Evolutionary conservation across 2,113 vertebrate species (phyloP).

Genomic region (Cromileptes altivelis): DNA sequence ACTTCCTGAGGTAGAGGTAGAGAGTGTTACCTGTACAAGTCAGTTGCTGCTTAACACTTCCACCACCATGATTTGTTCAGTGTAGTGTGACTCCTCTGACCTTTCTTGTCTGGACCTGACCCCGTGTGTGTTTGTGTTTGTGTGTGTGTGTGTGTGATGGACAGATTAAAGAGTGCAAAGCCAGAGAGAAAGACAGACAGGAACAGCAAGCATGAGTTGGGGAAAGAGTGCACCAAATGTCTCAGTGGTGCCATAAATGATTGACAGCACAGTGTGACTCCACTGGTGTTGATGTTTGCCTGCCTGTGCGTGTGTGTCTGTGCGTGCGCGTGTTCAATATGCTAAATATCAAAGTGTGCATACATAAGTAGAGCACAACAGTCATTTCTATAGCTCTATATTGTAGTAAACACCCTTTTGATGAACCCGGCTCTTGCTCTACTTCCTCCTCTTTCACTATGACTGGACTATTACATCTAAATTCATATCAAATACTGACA

Average conservation of each 20-base stretch:
- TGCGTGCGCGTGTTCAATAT: slow-evolving; percentile 14
- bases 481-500: slow-evolving; percentile 14
- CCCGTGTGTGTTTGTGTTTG: slow-evolving; percentile 14
- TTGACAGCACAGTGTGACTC: slow-evolving; percentile 43
- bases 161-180: slow-evolving; percentile 22
- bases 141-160: neutral
- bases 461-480: slow-evolving; percentile 50
- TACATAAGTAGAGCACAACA: slow-evolving; percentile 44
- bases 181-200: slow-evolving; percentile 32
- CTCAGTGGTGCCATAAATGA: slow-evolving; percentile 39
- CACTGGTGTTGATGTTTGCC: slow-evolving; percentile 8
- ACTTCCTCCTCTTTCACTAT: slow-evolving; percentile 68
- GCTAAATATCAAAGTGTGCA: slow-evolving; percentile 52
- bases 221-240: slow-evolving; percentile 36
- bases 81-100: slow-evolving; percentile 68
- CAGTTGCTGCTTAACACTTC: slow-evolving; percentile 23
- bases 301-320: neutral
- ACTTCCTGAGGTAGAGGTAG: neutral
- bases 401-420: slow-evolving; percentile 56
- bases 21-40: slow-evolving; percentile 17
- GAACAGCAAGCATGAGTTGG: slow-evolving; percentile 9
- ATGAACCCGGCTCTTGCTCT: slow-evolving; percentile 36
- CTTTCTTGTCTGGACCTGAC: slow-evolving; percentile 58
- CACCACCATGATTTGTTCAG: slow-evolving; percentile 21
- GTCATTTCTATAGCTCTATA: slow-evolving; percentile 71